Base-by-base conservation (phyloP, 1,140 invertebrate species). In the Nylanderia fulva region DNA sequence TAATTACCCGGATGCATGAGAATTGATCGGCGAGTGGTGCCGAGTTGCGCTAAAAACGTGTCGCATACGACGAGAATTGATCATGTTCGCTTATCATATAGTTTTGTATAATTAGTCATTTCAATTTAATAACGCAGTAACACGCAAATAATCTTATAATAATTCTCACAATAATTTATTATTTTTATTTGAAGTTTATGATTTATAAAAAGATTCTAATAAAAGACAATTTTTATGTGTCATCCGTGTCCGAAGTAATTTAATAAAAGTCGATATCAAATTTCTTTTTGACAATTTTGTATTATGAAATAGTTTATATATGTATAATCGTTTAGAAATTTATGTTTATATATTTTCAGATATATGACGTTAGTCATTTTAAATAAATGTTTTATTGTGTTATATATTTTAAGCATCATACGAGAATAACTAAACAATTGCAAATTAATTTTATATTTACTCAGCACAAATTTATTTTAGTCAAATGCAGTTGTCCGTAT, bases 1-100 rank as follows among this genome's bases (percentile, higher is more conserved):
- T 71, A 82, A 82, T 82, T 82, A 60, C 36, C 36, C 27, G 24
- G 66, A 72, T 79, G 45, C 36, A 45, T 29, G 77, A 24, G 18
- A 71, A 75, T 77, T 74, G 82, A 84, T 77, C 36, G 24, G 18
- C 36, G n/a, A 56, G 24, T 54, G n/a, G 18, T 7, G 21, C 1
- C 21, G 36, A 29, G 18, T 3, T 33, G n/a, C 15, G 29, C 56
- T 58, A 58, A 82, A 82, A 58, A 80, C 6, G n/a, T 29, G 11
- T 13, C 24, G 24, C 54, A 15, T 69, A 18, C 24, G 29, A 42
- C 8, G 42, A 54, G 33, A 58, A 77, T 52, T 7, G n/a, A 21
- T 58, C 18, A 9, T 42, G 39, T 42, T 1, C 8, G 24, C 9
- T 66, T 71, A 33, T 21, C 63, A 33, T 21, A 33, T 21, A 69